Evolutionary conservation across 2,888 invertebrate species (phyloP).

Genomic region (Girardia tigrina): DNA sequence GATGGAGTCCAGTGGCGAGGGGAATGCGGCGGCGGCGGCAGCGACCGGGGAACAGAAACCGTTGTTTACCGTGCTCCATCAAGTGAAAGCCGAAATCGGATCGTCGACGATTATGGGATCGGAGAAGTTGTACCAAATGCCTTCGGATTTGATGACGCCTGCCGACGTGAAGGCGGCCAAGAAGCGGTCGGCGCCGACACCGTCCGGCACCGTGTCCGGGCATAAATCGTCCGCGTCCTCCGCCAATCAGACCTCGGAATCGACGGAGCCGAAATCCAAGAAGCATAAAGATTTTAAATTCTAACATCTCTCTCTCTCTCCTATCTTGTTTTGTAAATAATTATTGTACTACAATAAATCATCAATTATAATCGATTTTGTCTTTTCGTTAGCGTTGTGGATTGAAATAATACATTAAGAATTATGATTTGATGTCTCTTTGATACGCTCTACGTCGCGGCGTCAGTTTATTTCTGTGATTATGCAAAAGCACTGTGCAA

Average conservation of each 20-base stretch:
- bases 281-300: conserved; percentile 15
- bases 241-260: background rate
- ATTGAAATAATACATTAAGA: no score
- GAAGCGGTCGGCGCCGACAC: background rate
- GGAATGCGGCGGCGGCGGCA: no score
- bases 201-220: background rate
- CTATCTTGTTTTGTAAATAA: no score
- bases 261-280: background rate
- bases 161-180: background rate
- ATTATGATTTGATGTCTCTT: no score
- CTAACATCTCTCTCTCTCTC: no score
- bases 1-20: conserved; percentile 79
- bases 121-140: background rate
- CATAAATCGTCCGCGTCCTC: no score
- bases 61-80: background rate
- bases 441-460: no score
- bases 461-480: no score
- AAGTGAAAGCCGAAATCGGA: background rate
- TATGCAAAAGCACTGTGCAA: no score
- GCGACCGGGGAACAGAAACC: background rate
- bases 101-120: conserved; percentile 5
- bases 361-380: no score
- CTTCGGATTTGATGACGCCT: background rate
- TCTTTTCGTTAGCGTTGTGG: no score
- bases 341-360: no score